phyloP scores from a whole-genome alignment of 2,113 vertebrate species.

The Spea multiplicata region DNA sequence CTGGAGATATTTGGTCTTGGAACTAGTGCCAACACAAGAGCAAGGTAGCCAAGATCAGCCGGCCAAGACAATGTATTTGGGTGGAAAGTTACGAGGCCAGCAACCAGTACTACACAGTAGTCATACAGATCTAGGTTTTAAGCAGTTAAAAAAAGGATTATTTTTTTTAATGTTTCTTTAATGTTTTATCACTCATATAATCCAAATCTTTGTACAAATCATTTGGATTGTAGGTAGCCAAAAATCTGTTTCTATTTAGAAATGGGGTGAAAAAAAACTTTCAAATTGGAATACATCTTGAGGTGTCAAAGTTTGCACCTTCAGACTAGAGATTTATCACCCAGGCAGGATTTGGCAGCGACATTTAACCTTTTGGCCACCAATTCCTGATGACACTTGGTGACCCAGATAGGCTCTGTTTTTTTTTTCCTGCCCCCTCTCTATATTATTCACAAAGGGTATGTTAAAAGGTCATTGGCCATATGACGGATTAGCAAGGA shows the following conservation, averaged over 20 bases:
- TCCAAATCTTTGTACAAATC: no score
- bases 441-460: slow-evolving; percentile 69
- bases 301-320: slow-evolving; percentile 61
- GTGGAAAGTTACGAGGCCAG: no score
- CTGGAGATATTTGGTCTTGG: no score
- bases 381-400: slow-evolving; percentile 62
- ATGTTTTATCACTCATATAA: no score
- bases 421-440: slow-evolving; percentile 1
- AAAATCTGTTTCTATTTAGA: slow-evolving; percentile 64
- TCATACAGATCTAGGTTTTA: no score
- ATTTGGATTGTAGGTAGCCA: no score
- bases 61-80: no score
- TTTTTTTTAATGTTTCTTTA: no score
- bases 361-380: slow-evolving; percentile 66
- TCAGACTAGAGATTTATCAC: slow-evolving; percentile 74
- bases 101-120: no score
- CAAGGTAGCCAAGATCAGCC: no score
- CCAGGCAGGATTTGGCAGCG: slow-evolving; percentile 61
- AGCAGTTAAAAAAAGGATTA: no score
- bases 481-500: slow-evolving; percentile 83
- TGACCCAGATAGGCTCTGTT: slow-evolving; percentile 37
- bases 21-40: no score
- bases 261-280: slow-evolving; percentile 50
- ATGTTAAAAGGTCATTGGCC: slow-evolving; percentile 83
- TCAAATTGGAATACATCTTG: slow-evolving; percentile 66